Conservation (phyloP, 2,797 vertebrate genomes). For the Enteromius mattozi region DNA sequence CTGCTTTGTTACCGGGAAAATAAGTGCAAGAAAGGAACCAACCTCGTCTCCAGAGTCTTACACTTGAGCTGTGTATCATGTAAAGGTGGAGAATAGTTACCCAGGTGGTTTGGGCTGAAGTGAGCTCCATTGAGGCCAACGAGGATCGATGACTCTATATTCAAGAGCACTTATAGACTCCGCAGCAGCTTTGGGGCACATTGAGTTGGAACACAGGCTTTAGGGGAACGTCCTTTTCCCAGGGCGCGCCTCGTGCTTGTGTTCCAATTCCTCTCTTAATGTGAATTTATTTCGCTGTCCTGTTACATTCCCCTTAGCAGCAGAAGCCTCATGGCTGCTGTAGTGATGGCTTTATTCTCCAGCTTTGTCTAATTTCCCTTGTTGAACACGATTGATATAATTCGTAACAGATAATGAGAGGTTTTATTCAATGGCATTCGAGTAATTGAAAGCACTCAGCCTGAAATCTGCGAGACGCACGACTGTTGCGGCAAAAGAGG, state of each 20-base stretch:
- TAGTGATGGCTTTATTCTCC: conserved; percentile 15
- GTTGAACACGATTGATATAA: conserved; percentile 41
- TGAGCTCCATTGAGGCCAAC: conserved; percentile 29
- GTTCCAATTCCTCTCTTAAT: conserved; percentile 51
- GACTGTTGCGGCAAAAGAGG: conserved; percentile 22
- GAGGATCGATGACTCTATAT: conserved; percentile 39
- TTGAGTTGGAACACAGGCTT: conserved; percentile 19
- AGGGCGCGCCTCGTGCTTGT: conserved; percentile 27
- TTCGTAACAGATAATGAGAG: conserved; percentile 48
- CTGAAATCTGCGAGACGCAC: conserved; percentile 10
- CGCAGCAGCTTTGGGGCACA: not conserved
- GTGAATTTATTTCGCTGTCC: conserved; percentile 44
- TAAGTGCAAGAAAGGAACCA: not conserved
- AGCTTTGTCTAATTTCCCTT: conserved; percentile 20
- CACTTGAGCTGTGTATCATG: conserved; percentile 26
- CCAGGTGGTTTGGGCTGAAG: conserved; percentile 30
- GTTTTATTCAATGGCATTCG: conserved; percentile 33
- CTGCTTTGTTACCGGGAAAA: not conserved
- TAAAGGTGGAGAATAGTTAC: conserved; percentile 3
- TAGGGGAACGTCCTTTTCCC: conserved; percentile 24
- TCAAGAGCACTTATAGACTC: conserved; percentile 44
- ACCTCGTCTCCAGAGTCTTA: conserved; percentile 12
- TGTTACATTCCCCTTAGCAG: conserved; percentile 43
- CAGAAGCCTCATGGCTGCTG: conserved; percentile 17
- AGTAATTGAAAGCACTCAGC: conserved; percentile 47